Evolutionary conservation across 37 sponge, comb jelly and placozoan species (phyloP).

Genomic region (Cliona cf. orientalis): DNA sequence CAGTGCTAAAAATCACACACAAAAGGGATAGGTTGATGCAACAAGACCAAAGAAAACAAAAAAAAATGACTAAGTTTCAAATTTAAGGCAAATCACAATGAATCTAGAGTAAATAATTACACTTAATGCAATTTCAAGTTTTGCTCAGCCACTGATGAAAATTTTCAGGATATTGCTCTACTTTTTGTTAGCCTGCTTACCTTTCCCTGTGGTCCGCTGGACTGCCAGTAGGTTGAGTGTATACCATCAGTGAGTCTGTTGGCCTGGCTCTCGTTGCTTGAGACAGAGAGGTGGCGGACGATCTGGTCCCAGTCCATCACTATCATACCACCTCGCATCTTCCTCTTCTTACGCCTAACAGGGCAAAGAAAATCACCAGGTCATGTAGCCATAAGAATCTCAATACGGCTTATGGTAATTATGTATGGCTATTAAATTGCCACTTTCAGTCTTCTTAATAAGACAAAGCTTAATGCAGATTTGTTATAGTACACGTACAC

Average conservation of each 20-base stretch:
- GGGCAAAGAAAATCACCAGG: no score
- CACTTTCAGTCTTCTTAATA: no score
- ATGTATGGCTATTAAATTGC: no score
- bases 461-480: no score
- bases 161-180: neutral
- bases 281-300: constrained; percentile 73
- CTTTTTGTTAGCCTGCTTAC: no score
- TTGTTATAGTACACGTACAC: no score
- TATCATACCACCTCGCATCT: constrained; percentile 83
- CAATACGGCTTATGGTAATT: no score
- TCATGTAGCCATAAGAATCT: no score
- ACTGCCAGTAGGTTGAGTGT: constrained; percentile 89
- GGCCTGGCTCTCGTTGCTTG: constrained; percentile 68
- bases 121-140: neutral
- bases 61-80: no score
- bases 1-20: constrained; percentile 84
- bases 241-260: constrained; percentile 68
- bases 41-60: no score
- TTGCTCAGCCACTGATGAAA: neutral
- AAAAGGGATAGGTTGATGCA: neutral
- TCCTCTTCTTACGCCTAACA: constrained; percentile 62
- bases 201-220: constrained; percentile 90
- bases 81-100: no score
- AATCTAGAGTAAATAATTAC: no score
- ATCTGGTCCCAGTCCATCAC: constrained; percentile 90